A percentile compares a stretch with the other conserved stretches of the same genome.
Evolutionary conservation across 2,888 invertebrate species (phyloP).

Genomic region (Cantharis lateralis): DNA sequence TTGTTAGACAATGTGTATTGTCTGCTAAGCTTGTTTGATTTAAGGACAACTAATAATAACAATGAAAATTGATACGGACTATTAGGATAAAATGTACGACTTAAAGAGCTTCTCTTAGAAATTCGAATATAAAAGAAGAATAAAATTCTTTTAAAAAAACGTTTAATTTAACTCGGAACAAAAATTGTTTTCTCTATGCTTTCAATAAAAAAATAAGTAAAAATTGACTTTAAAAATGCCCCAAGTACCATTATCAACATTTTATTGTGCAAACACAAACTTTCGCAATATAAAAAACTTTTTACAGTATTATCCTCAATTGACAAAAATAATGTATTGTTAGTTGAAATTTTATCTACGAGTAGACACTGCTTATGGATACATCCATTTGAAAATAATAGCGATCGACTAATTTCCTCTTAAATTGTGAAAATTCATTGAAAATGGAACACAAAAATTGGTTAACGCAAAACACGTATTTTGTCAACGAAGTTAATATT

Average conservation of each 20-base stretch:
- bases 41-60: not conserved
- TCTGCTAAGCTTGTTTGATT: not conserved
- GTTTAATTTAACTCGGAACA: not conserved
- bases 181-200: not conserved
- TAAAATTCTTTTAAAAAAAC: not conserved
- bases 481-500: not conserved
- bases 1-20: not conserved
- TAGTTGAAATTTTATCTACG: not conserved
- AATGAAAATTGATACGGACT: not conserved
- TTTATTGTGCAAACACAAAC: not conserved
- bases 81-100: not conserved
- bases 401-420: not conserved
- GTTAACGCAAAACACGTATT: not conserved
- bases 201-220: not conserved
- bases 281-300: not conserved
- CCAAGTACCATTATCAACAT: not conserved
- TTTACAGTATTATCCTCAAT: not conserved
- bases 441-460: not conserved
- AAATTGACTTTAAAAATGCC: not conserved
- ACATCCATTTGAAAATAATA: not conserved
- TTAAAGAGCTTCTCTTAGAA: not conserved
- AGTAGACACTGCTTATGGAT: not conserved
- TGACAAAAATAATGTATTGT: not conserved
- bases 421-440: not conserved
- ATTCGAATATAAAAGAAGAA: not conserved